Evolutionary conservation across 2,888 invertebrate species (phyloP).

Genomic region (Agapostemon virescens): DNA sequence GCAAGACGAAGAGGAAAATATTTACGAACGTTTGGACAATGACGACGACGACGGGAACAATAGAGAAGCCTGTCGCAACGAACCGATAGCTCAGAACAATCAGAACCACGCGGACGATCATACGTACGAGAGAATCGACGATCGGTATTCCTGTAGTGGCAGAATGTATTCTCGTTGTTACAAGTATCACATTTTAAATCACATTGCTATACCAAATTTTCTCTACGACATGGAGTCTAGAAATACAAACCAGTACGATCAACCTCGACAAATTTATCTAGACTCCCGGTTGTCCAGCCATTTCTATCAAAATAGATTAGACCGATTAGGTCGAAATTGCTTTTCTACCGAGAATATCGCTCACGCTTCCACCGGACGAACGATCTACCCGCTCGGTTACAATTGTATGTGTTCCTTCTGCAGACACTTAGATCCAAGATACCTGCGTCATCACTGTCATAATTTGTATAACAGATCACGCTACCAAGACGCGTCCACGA

Average conservation of each 20-base stretch:
- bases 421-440: constrained; percentile 68
- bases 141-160: constrained; percentile 68
- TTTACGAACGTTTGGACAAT: constrained; percentile 78
- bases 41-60: constrained; percentile 76
- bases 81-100: constrained; percentile 63
- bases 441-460: constrained; percentile 74
- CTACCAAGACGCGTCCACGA: constrained; percentile 66
- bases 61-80: constrained; percentile 64
- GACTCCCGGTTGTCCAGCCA: constrained; percentile 69
- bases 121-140: constrained; percentile 76
- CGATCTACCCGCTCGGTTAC: constrained; percentile 71
- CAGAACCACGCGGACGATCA: constrained; percentile 68
- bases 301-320: constrained; percentile 71
- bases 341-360: constrained; percentile 78
- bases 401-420: constrained; percentile 75
- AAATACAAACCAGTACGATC: constrained; percentile 69
- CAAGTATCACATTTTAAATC: constrained; percentile 63
- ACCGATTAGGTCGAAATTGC: constrained; percentile 75
- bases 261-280: constrained; percentile 68
- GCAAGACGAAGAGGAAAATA: constrained; percentile 79
- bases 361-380: constrained; percentile 71
- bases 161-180: constrained; percentile 60
- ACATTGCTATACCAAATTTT: constrained; percentile 62
- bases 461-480: constrained; percentile 73
- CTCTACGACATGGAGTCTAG: constrained; percentile 68